A percentile compares a stretch with the other conserved stretches of the same genome.
These are phyloP conservation scores for Bugula neritina DNA, from an alignment of 2,888 invertebrate species.

Conservation along the genomic window DNA sequence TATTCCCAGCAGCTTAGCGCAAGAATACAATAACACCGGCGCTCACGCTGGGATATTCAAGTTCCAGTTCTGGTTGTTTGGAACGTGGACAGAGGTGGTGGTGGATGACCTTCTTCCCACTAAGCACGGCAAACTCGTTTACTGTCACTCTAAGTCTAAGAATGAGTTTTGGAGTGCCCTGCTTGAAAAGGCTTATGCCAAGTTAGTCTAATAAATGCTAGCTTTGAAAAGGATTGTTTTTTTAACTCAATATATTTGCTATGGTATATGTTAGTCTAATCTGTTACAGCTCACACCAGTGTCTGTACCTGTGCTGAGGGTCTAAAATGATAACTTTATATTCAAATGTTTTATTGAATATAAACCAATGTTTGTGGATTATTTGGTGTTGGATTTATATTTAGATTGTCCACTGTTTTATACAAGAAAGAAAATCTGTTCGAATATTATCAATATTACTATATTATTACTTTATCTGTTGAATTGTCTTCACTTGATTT, in stretches of 20 bases:
- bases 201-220: slow-evolving; percentile 56
- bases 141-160: slow-evolving; percentile 56
- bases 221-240: too few relatives aligned
- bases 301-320: too few relatives aligned
- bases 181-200: slow-evolving; percentile 62
- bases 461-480: too few relatives aligned
- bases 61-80: slow-evolving; percentile 60
- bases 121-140: slow-evolving; percentile 59
- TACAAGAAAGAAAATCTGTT: too few relatives aligned
- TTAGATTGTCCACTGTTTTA: too few relatives aligned
- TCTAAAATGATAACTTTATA: too few relatives aligned
- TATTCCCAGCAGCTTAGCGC: slow-evolving; percentile 57
- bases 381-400: too few relatives aligned
- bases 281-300: neutral
- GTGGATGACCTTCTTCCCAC: slow-evolving; percentile 59
- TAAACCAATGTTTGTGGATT: too few relatives aligned
- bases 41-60: slow-evolving; percentile 58
- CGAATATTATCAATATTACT: too few relatives aligned
- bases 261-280: neutral
- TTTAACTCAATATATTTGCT: neutral
- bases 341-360: too few relatives aligned
- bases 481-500: too few relatives aligned
- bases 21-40: slow-evolving; percentile 56
- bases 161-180: slow-evolving; percentile 62
- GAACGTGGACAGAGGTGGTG: slow-evolving; percentile 59